These are phyloP conservation scores for Chaetops frenatus DNA, from an alignment of 2,113 vertebrate species.

Conservation along the genomic window DNA sequence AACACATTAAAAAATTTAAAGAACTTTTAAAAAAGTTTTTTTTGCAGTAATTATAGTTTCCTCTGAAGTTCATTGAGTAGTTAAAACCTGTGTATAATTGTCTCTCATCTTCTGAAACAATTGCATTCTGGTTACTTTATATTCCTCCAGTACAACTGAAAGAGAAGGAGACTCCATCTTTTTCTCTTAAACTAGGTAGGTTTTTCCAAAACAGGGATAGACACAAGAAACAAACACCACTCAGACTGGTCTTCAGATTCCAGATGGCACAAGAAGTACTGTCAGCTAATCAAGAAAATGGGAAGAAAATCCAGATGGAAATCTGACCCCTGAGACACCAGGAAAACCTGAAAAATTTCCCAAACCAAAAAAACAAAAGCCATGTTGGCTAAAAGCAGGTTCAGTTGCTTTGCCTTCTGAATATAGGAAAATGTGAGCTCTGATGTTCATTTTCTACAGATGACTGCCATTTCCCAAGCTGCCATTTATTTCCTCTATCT, in stretches of 20 bases:
- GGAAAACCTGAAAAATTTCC: not conserved
- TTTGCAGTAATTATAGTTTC: not conserved
- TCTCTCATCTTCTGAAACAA: not conserved
- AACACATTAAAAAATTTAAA: not conserved
- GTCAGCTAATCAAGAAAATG: too few species aligned
- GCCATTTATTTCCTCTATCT: not conserved
- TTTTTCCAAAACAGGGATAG: not conserved
- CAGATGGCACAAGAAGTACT: not conserved
- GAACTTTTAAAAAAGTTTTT: not conserved
- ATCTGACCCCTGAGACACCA: not conserved
- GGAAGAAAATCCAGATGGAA: constrained; percentile 15
- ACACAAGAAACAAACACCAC: not conserved
- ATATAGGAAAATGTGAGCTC: not conserved
- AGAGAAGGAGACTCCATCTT: not conserved
- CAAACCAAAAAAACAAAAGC: not conserved
- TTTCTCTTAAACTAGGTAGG: not conserved
- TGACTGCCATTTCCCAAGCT: not conserved
- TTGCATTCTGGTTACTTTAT: not conserved
- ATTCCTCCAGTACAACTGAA: not conserved
- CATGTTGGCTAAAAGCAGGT: not conserved
- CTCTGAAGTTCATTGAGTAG: not conserved
- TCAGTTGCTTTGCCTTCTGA: not conserved
- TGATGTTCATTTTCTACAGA: not conserved
- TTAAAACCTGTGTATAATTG: not conserved
- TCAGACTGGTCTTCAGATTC: not conserved